Evolutionary conservation across 2,797 vertebrate genomes (phyloP), one percentile per base, ranked within the genome.

Genomic region (Limosa lapponica): DNA sequence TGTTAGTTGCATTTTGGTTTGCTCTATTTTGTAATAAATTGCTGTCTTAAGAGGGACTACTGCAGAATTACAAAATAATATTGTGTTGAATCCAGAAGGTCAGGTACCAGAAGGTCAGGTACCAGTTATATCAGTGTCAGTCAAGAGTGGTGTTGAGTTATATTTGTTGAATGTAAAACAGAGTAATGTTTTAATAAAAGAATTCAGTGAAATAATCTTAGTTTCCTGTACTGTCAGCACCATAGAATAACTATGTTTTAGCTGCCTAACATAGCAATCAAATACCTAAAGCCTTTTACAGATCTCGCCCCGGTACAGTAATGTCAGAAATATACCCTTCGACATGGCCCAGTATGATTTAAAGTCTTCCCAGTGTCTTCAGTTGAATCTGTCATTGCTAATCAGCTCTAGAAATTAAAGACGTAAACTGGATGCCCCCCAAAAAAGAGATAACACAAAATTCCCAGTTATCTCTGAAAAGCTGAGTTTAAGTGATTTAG

Each of bases 21-120:
- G 10, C 44, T 74, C 24, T 7, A 51, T 87, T 91, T 96, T 96
- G 46, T 72, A 78, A 89, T 59, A 95, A 66, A 59, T 64, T 79
- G 89, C 44, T 80, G 37, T 94, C 65, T 77, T 39, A 90, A 48
- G 82, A 89, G 48, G 13, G 10, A 59, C 70, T 82, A 11, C 34
- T 73, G 34, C 24, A 87, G 86, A 85, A 92, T 80, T 78, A 82
- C 61, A 58, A 78, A 64, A 64, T n/a, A 43, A 24, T 37, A 24
- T 51, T 90, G 18, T 70, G 48, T 51, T 46, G 64, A 78, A 82
- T 75, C 13, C 65, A 81, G 83, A 54, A 62, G 36, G 25, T 59
- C 91, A 64, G 51, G 55, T 69, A 32, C 48, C 7, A 12, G 73
- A 46, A 61, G 83, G 72, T 82, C 65, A 66, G 44, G 41, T 81